Evolutionary conservation across 2,888 invertebrate species (phyloP).

Genomic region (Meghimatium bilineatum): DNA sequence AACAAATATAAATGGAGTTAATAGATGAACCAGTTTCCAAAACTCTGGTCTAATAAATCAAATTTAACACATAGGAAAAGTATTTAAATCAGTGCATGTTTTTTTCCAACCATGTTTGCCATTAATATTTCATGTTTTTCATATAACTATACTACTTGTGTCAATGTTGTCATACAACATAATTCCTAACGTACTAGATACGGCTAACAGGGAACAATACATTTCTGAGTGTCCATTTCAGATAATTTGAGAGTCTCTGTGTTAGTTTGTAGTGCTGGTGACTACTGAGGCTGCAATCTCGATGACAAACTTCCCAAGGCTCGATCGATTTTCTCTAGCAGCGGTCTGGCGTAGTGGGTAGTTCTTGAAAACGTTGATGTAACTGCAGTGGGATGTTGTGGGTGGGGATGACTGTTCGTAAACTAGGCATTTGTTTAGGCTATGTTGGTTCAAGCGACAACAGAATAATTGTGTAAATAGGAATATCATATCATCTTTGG

Average conservation of each 20-base stretch:
- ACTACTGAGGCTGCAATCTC: not conserved
- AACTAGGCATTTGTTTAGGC: not conserved
- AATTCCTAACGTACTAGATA: too few species aligned
- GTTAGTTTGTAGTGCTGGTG: not conserved
- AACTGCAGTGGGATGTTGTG: not conserved
- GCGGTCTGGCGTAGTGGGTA: not conserved
- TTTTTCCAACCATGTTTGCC: too few species aligned
- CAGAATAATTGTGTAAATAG: not conserved
- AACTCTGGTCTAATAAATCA: too few species aligned
- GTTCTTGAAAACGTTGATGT: not conserved
- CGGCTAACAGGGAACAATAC: not conserved
- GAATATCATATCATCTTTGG: not conserved
- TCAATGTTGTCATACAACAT: too few species aligned
- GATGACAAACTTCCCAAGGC: not conserved
- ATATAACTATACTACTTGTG: too few species aligned
- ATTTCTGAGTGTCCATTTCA: not conserved
- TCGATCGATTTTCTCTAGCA: constrained; percentile 10
- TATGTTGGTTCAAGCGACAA: not conserved
- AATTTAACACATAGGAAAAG: too few species aligned
- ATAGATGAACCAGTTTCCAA: too few species aligned
- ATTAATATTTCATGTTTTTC: too few species aligned
- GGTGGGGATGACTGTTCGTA: not conserved
- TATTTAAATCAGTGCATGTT: too few species aligned
- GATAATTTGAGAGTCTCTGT: not conserved
- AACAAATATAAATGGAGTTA: too few species aligned